These are phyloP conservation scores for Bos javanicus DNA, from an alignment of 2,113 vertebrate genomes.

Conservation along the genomic window DNA sequence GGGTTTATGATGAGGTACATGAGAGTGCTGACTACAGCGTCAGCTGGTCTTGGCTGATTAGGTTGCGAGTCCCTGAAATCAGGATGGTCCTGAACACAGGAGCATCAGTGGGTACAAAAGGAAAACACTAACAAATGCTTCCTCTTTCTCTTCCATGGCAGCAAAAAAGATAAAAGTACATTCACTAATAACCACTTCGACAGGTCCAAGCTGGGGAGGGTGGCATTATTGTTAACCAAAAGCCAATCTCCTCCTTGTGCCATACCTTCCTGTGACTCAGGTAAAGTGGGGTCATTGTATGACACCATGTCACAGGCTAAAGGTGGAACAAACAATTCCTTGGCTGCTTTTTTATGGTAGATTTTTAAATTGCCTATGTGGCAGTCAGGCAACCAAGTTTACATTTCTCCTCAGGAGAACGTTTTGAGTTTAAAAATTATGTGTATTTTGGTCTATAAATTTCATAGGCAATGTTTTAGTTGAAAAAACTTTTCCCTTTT, in stretches of 20 bases:
- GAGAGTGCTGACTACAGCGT: not conserved
- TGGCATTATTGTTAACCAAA: not conserved
- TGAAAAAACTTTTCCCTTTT: slow-evolving; percentile 21
- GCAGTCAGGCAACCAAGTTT: not conserved
- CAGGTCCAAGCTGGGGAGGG: no score
- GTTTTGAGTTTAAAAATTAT: not conserved
- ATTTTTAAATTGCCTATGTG: not conserved
- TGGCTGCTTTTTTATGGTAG: not conserved
- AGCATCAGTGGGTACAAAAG: not conserved
- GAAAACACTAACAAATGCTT: not conserved
- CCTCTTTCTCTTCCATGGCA: not conserved
- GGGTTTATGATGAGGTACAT: not conserved
- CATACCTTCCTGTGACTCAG: not conserved
- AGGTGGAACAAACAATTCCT: not conserved
- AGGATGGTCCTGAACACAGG: not conserved
- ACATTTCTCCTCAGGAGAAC: not conserved
- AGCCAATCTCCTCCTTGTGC: not conserved
- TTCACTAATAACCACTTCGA: not conserved
- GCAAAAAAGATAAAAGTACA: not conserved
- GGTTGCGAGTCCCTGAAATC: not conserved
- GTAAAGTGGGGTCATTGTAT: not conserved
- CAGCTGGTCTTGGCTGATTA: not conserved
- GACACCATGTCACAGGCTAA: not conserved
- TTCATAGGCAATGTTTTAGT: not conserved
- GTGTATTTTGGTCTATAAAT: not conserved